Conservation (phyloP, 2,113 vertebrate species). For the Bagarius yarrelli region DNA sequence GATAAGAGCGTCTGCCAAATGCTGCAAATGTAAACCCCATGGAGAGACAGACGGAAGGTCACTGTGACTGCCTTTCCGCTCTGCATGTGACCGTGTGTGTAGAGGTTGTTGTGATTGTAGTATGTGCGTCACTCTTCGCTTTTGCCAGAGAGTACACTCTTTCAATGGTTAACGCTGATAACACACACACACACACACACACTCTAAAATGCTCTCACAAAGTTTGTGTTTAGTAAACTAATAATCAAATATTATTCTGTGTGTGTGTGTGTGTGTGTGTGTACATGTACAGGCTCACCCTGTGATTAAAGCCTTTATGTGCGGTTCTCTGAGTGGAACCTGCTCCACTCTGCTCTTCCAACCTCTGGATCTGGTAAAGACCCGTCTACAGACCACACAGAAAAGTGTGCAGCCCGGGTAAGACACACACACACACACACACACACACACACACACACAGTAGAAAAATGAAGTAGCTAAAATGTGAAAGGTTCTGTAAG, state of each 20-base stretch:
- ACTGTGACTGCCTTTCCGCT: not conserved
- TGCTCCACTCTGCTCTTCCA: conserved; percentile 95
- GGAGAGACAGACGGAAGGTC: not conserved
- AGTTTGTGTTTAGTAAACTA: too few species aligned
- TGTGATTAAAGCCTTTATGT: conserved; percentile 88
- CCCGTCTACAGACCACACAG: conserved; percentile 84
- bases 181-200: not conserved
- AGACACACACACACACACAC: conserved; percentile 43
- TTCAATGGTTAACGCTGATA: not conserved
- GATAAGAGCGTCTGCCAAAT: too few species aligned
- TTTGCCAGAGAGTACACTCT: not conserved
- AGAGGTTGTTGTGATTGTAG: not conserved
- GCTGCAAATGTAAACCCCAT: not conserved
- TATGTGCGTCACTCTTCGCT: not conserved
- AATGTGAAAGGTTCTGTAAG: too few species aligned
- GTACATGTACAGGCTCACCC: conserved; percentile 76
- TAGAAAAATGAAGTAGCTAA: too few species aligned
- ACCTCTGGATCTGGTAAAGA: conserved; percentile 93
- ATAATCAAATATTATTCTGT: too few species aligned
- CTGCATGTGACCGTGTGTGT: conserved; percentile 14
- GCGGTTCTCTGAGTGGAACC: conserved; percentile 90
- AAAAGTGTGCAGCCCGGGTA: conserved; percentile 65
- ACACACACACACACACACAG: not conserved
- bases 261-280: not conserved
- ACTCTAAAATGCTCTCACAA: not conserved